These are phyloP conservation scores for Dromius quadrimaculatus DNA, from an alignment of 2,888 invertebrate genomes.

Conservation along the genomic window DNA sequence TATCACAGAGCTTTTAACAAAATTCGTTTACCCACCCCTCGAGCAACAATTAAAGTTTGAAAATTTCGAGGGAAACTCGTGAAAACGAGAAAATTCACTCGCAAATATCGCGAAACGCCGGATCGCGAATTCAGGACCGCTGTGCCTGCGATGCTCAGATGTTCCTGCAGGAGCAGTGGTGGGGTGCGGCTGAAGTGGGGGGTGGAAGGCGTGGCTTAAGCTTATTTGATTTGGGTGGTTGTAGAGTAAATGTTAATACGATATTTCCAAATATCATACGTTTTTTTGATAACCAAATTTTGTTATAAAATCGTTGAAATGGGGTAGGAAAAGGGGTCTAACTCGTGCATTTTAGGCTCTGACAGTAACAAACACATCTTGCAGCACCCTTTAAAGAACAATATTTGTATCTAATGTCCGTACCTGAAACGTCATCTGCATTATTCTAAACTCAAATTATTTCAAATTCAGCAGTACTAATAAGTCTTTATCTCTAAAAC, in stretches of 20 bases:
- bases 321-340: too few relatives aligned
- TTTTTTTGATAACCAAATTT: not conserved
- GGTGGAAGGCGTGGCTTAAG: constrained; percentile 10
- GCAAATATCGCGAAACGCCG: constrained; percentile 19
- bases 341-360: too few relatives aligned
- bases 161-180: constrained; percentile 1
- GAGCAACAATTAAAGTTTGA: not conserved
- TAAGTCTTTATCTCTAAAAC: too few relatives aligned
- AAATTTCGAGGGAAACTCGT: constrained; percentile 11
- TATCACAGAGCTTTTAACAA: constrained; percentile 22
- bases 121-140: constrained; percentile 22
- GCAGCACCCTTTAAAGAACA: too few relatives aligned
- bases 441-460: too few relatives aligned
- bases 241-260: constrained; percentile 4
- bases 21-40: not conserved
- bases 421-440: too few relatives aligned
- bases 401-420: too few relatives aligned
- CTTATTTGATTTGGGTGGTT: constrained; percentile 6
- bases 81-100: constrained; percentile 22
- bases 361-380: too few relatives aligned
- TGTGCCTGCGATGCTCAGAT: constrained; percentile 25
- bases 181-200: constrained; percentile 16
- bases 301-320: not conserved
- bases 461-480: too few relatives aligned
- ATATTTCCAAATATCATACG: not conserved